Evolutionary conservation across 2,797 vertebrate genomes (phyloP).

Genomic region (Scolopax bukidnonensis): DNA sequence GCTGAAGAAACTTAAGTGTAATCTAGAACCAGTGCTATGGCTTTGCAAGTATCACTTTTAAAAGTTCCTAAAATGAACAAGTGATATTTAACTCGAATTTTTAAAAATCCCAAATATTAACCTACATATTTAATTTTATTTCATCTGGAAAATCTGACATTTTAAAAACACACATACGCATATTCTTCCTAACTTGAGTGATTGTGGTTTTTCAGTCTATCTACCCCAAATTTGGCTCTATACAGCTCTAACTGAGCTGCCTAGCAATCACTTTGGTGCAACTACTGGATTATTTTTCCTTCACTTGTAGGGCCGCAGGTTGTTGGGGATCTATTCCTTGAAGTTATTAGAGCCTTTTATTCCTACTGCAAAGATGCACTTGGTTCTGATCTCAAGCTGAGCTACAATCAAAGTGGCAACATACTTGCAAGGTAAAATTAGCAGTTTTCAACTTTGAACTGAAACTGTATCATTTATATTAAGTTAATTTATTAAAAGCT

Average conservation of each 20-base stretch:
- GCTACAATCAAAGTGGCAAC: constrained; percentile 85
- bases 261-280: neutral
- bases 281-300: neutral
- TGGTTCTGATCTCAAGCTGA: constrained; percentile 81
- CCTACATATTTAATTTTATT: neutral
- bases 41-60: neutral
- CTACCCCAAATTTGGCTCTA: neutral
- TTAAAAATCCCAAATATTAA: neutral
- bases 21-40: neutral
- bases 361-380: constrained; percentile 88
- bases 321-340: constrained; percentile 88
- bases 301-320: constrained; percentile 85
- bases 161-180: neutral
- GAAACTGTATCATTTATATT: neutral
- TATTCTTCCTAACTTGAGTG: neutral
- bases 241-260: neutral
- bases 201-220: neutral
- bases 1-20: neutral
- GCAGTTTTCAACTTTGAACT: neutral
- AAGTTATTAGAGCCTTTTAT: constrained; percentile 93
- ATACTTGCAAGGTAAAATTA: constrained; percentile 83
- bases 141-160: neutral
- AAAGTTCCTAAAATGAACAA: neutral
- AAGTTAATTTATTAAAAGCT: neutral
- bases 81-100: neutral